phyloP scores from a whole-genome alignment of 2,113 vertebrate species.

The Heterotilapia buettikoferi region DNA sequence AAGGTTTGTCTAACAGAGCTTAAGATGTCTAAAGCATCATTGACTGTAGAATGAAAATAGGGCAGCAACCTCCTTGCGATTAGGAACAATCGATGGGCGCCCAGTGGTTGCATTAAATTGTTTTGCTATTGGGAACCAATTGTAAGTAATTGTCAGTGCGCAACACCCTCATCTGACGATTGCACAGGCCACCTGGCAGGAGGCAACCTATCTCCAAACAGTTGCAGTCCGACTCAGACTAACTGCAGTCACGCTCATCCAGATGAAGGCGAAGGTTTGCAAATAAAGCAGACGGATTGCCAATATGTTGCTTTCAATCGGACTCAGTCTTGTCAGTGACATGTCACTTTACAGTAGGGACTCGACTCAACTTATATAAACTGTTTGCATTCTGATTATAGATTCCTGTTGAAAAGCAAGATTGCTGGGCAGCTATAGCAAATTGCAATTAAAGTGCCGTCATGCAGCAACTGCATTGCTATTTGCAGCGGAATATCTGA shows the following conservation, averaged over 20 bases:
- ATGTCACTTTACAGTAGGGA: not conserved
- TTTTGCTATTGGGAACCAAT: not conserved
- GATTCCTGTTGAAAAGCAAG: not conserved
- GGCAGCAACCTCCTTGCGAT: not conserved
- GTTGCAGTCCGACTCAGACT: not conserved
- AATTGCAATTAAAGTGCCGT: not conserved
- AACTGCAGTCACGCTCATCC: not conserved
- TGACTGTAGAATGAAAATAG: not conserved
- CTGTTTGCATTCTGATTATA: not conserved
- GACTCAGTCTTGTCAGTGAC: not conserved
- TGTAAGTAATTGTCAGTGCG: not conserved
- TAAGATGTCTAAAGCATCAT: not conserved
- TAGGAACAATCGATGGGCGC: not conserved
- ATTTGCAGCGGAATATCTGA: not conserved
- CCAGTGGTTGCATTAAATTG: not conserved
- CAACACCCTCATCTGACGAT: not conserved
- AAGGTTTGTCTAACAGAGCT: not conserved
- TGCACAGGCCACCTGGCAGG: not conserved
- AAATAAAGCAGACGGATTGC: not conserved
- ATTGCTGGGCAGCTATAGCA: not conserved
- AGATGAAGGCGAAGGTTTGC: not conserved
- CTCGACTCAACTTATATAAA: not conserved
- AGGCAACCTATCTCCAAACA: not conserved
- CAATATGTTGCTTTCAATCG: fast-evolving
- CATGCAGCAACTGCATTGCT: not conserved